phyloP scores from a whole-genome alignment of 2,113 vertebrate species.

The Heterocephalus glaber region DNA sequence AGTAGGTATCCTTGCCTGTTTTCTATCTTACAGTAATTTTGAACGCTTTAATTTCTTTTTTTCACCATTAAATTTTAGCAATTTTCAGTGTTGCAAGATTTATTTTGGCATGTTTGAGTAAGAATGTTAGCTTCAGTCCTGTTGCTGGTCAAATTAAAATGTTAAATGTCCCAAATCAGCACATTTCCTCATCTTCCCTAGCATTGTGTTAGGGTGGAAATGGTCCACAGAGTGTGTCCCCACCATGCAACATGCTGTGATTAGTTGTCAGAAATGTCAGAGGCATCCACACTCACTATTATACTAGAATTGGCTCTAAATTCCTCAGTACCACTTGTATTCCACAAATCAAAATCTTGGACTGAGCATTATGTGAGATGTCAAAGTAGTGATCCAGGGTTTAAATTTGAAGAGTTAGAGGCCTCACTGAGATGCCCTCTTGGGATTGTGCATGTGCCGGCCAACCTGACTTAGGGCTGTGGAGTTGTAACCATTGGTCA shows the following conservation, averaged over 20 bases:
- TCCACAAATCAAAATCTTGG: not conserved
- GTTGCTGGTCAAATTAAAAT: not conserved
- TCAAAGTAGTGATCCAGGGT: not conserved
- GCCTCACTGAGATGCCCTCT: not conserved
- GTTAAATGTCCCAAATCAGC: not conserved
- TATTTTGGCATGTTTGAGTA: not conserved
- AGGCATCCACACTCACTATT: not conserved
- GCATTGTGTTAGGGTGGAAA: not conserved
- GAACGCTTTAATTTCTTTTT: not conserved
- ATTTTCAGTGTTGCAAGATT: not conserved
- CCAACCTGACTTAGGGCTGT: not conserved
- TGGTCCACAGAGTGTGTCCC: not conserved
- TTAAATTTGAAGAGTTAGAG: not conserved
- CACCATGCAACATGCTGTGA: fast-evolving
- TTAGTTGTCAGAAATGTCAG: not conserved
- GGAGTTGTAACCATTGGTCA: not conserved
- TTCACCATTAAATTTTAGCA: not conserved
- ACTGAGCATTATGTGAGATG: not conserved
- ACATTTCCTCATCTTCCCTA: not conserved
- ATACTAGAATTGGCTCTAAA: not conserved
- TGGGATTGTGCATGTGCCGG: not conserved
- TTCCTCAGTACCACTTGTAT: not conserved
- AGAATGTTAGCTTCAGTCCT: not conserved
- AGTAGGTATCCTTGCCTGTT: conserved; percentile 83
- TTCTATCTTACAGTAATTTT: not conserved